These are phyloP conservation scores for Psittacula cyanocephala DNA, from an alignment of 2,113 vertebrate genomes.

Conservation along the genomic window DNA sequence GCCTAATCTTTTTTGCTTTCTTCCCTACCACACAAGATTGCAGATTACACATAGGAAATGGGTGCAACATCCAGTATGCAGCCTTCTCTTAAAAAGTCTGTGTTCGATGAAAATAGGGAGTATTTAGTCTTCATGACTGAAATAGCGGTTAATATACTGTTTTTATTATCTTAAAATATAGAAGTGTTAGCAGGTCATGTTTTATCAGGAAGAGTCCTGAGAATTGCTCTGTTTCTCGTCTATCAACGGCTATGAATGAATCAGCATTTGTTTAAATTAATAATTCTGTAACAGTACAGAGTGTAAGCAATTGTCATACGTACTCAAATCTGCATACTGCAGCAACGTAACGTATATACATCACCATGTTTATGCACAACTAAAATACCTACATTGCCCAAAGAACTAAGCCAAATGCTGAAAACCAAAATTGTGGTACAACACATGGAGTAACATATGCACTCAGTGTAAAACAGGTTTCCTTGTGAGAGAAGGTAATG, in stretches of 20 bases:
- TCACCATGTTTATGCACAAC: background rate
- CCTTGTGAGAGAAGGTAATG: background rate
- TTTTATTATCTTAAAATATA: background rate
- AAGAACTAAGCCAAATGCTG: background rate
- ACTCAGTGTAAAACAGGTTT: conserved; percentile 2
- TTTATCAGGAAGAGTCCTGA: background rate
- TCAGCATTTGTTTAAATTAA: background rate
- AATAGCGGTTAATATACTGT: background rate
- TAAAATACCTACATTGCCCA: background rate
- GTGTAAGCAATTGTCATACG: background rate
- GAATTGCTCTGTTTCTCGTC: background rate
- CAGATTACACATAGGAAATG: background rate
- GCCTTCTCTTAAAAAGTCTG: background rate
- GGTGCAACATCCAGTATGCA: background rate
- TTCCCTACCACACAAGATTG: background rate
- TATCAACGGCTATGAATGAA: background rate
- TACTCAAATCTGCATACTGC: background rate
- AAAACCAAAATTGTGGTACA: background rate
- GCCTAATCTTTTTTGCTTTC: background rate
- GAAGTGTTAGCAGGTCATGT: background rate
- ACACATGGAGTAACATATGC: conserved; percentile 40
- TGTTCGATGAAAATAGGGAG: background rate
- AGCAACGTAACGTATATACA: background rate
- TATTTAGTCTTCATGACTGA: background rate
- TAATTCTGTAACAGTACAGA: background rate